phyloP scores from a whole-genome alignment of 2,888 invertebrate genomes.

The Belgica antarctica region DNA sequence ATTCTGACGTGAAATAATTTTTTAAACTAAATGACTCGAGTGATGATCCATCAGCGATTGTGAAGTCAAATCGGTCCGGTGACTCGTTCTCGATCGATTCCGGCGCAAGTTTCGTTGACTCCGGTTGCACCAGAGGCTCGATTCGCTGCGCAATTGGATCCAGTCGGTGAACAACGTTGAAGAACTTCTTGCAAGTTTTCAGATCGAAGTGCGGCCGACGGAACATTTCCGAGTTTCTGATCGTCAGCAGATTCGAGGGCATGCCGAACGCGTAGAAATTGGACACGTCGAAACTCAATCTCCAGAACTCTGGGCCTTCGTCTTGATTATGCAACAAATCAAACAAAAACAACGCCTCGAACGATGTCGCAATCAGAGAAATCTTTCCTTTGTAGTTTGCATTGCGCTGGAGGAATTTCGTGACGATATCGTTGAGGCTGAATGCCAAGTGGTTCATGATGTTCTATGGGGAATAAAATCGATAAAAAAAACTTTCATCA shows the following conservation, averaged over 20 bases:
- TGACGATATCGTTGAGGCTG: slow-evolving; percentile 31
- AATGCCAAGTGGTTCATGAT: slow-evolving; percentile 40
- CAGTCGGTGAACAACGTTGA: slow-evolving; percentile 31
- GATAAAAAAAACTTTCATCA: not conserved
- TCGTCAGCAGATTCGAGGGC: slow-evolving; percentile 11
- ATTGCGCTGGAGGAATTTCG: slow-evolving; percentile 30
- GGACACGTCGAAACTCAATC: slow-evolving; percentile 6
- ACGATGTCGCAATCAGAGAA: slow-evolving; percentile 32
- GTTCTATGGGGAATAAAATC: slow-evolving; percentile 21
- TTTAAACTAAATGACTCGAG: slow-evolving; percentile 18
- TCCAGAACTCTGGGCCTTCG: slow-evolving; percentile 20
- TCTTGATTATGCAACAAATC: slow-evolving; percentile 25
- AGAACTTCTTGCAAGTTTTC: slow-evolving; percentile 21
- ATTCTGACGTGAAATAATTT: slow-evolving; percentile 31
- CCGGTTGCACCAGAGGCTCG: slow-evolving; percentile 30
- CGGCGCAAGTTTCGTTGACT: slow-evolving; percentile 13
- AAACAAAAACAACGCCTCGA: slow-evolving; percentile 32
- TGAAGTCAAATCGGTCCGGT: slow-evolving; percentile 26
- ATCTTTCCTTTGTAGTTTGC: slow-evolving; percentile 19
- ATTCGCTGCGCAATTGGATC: slow-evolving; percentile 33
- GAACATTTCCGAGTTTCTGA: slow-evolving; percentile 7
- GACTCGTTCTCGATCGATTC: slow-evolving; percentile 13
- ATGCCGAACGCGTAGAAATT: slow-evolving; percentile 35
- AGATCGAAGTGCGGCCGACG: not conserved
- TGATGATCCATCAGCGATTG: slow-evolving; percentile 18